phyloP scores from a whole-genome alignment of 2,113 vertebrate genomes.

The Sciurus niger region DNA sequence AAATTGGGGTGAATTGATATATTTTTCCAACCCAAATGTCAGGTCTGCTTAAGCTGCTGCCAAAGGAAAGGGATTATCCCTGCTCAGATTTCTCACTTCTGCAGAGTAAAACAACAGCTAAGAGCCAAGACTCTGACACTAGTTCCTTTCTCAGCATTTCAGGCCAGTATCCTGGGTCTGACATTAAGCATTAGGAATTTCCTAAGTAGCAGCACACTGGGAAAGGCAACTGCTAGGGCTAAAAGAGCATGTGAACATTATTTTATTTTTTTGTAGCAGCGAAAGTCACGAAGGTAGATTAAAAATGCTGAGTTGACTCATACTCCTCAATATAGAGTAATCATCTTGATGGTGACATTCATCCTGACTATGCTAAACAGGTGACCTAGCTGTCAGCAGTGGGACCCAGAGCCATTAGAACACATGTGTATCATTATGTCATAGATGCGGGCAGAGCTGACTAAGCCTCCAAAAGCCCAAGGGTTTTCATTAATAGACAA shows the following conservation, averaged over 20 bases:
- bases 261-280: not conserved
- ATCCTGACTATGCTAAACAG: not conserved
- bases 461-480: constrained; percentile 35
- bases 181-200: constrained; percentile 67
- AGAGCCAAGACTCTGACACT: constrained; percentile 38
- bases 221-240: constrained; percentile 26
- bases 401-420: not conserved
- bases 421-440: constrained; percentile 9
- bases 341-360: constrained; percentile 34
- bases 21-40: constrained; percentile 56
- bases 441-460: not conserved
- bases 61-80: constrained; percentile 55
- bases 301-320: constrained; percentile 70
- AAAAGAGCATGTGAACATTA: constrained; percentile 2
- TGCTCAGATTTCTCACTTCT: constrained; percentile 58
- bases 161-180: constrained; percentile 54
- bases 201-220: constrained; percentile 29
- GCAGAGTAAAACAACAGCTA: not conserved
- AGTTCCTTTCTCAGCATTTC: constrained; percentile 38
- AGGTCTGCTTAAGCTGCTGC: constrained; percentile 59
- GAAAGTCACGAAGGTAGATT: constrained; percentile 51
- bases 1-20: constrained; percentile 14
- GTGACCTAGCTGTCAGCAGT: constrained; percentile 50
- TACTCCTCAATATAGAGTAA: not conserved
- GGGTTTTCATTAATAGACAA: constrained; percentile 71